Evolutionary conservation across 2,113 vertebrate species (phyloP).

Genomic region (Taxidea taxus): DNA sequence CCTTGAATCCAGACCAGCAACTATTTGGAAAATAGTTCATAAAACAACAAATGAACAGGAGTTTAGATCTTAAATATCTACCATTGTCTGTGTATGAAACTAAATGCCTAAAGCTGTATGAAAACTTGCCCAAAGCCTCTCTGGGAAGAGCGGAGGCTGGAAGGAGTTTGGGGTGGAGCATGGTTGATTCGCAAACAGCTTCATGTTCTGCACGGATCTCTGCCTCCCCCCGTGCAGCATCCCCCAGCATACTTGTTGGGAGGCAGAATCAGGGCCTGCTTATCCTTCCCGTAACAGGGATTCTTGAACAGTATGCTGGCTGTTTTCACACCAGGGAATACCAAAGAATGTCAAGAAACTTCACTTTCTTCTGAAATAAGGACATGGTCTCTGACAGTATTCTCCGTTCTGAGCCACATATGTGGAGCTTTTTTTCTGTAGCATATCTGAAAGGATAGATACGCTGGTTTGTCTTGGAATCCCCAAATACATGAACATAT

Average conservation of each 20-base stretch:
- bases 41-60: not conserved
- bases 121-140: not conserved
- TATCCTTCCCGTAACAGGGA: not conserved
- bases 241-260: not conserved
- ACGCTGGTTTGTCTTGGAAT: not conserved
- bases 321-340: not conserved
- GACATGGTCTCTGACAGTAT: not conserved
- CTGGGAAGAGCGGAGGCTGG: not conserved
- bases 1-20: not conserved
- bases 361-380: not conserved
- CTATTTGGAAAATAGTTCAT: not conserved
- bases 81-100: not conserved
- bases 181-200: no score
- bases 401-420: not conserved
- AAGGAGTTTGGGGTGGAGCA: not conserved
- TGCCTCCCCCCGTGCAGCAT: fast-evolving
- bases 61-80: not conserved
- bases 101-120: not conserved
- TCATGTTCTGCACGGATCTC: not conserved
- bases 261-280: not conserved
- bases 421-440: not conserved
- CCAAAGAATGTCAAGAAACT: not conserved
- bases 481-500: fast-evolving
- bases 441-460: not conserved
- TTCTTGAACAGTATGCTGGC: not conserved